Evolutionary conservation across 2,113 vertebrate genomes (phyloP).

Genomic region (Heterochromis multidens): DNA sequence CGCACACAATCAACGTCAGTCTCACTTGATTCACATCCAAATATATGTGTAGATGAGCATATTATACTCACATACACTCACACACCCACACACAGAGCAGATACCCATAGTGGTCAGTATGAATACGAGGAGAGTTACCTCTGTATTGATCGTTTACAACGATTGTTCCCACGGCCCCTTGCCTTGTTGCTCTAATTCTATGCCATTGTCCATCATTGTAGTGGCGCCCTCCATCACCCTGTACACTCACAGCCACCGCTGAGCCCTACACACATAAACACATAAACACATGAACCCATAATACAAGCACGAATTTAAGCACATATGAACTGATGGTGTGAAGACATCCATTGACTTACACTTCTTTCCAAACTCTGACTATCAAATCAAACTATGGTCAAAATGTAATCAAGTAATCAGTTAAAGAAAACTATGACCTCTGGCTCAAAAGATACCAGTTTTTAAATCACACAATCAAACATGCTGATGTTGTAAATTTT

Average conservation of each 20-base stretch:
- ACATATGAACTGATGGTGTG: neutral
- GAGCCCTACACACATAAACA: conserved; percentile 77
- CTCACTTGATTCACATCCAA: conserved; percentile 30
- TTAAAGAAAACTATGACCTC: neutral
- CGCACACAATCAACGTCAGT: conserved; percentile 24
- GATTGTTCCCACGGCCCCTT: conserved; percentile 83
- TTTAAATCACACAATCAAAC: neutral
- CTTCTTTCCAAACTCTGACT: neutral
- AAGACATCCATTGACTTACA: neutral
- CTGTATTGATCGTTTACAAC: conserved; percentile 83
- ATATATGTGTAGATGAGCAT: conserved; percentile 27
- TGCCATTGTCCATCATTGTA: conserved; percentile 90
- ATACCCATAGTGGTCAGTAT: conserved; percentile 57
- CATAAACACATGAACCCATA: neutral
- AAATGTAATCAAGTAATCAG: neutral
- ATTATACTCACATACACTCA: conserved; percentile 30
- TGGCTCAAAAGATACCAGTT: neutral
- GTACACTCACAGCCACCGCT: conserved; percentile 80
- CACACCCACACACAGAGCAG: conserved; percentile 43
- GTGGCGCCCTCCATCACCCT: conserved; percentile 77
- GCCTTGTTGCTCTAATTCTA: conserved; percentile 80
- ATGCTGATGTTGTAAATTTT: neutral
- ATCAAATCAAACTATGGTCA: neutral
- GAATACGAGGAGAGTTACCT: conserved; percentile 78
- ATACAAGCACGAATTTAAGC: neutral